Evolutionary conservation across 2,888 invertebrate species (phyloP).

Genomic region (Lithodes maja): DNA sequence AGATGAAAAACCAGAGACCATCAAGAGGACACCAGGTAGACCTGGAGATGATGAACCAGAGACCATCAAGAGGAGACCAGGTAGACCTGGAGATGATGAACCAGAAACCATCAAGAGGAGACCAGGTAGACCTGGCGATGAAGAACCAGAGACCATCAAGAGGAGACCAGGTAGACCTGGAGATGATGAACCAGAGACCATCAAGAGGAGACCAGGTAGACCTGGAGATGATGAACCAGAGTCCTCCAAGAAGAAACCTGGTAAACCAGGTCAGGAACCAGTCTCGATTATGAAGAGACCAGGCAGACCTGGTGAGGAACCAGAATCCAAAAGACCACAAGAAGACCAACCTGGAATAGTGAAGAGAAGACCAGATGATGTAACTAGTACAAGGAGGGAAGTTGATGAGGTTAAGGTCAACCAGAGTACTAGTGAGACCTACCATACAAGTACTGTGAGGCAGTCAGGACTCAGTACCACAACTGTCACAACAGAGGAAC

Average conservation of each 20-base stretch:
- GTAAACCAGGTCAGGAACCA: background rate
- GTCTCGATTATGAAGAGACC: background rate
- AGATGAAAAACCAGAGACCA: slow-evolving; percentile 15
- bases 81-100: slow-evolving; percentile 10
- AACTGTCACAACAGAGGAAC: background rate
- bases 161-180: slow-evolving; percentile 2
- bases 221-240: slow-evolving; percentile 4
- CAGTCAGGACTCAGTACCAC: too few species aligned
- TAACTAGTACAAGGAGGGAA: background rate
- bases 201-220: background rate
- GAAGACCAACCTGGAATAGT: background rate
- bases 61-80: slow-evolving; percentile 10
- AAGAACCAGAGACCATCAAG: slow-evolving; percentile 5
- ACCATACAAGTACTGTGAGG: too few species aligned
- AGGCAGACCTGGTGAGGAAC: slow-evolving; percentile 20
- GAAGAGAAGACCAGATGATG: slow-evolving; percentile 3
- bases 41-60: slow-evolving; percentile 5
- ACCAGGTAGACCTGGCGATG: background rate
- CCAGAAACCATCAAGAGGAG: slow-evolving; percentile 30
- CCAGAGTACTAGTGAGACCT: background rate
- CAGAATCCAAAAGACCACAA: background rate
- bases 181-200: background rate
- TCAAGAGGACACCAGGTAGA: background rate
- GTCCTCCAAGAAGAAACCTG: background rate
- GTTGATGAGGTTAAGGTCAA: background rate